A percentile compares a stretch with the other conserved stretches of the same genome.
Conservation (phyloP, 2,113 vertebrate species). For the Myocastor coypus region DNA sequence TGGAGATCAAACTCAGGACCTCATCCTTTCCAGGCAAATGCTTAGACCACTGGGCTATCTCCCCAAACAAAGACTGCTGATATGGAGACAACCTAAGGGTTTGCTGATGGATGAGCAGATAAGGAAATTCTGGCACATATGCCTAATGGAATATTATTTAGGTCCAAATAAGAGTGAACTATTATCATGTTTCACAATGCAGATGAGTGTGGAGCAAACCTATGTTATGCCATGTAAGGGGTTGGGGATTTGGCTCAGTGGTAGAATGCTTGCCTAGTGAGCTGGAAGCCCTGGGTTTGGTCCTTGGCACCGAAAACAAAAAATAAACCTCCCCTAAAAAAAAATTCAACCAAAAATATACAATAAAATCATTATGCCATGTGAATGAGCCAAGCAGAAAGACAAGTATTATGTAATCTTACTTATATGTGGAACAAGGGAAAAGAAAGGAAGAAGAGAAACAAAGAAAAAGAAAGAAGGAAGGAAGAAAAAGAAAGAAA, state of each 20-base stretch:
- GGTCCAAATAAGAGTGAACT: neutral
- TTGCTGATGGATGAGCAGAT: neutral
- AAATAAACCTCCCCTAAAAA: too few species aligned
- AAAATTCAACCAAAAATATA: too few species aligned
- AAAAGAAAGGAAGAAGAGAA: neutral
- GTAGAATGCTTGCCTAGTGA: too few species aligned
- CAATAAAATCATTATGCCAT: too few species aligned
- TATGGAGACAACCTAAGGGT: neutral
- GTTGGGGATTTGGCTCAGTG: too few species aligned
- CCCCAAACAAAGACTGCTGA: neutral
- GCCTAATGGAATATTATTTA: neutral
- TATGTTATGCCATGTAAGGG: neutral
- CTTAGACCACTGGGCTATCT: too few species aligned
- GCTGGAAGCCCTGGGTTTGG: too few species aligned
- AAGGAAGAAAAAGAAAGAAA: too few species aligned
- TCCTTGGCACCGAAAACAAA: too few species aligned
- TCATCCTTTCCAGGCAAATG: too few species aligned
- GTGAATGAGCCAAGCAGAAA: neutral
- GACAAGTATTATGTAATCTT: neutral
- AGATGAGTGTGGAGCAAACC: neutral
- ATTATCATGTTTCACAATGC: neutral
- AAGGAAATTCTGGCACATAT: neutral
- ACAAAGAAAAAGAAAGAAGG: too few species aligned
- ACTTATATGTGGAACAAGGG: neutral
- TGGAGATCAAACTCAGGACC: too few species aligned